A percentile compares a stretch with the other conserved stretches of the same genome.
phyloP scores from a whole-genome alignment of 2,888 invertebrate genomes.

The Andrena bucephala region DNA sequence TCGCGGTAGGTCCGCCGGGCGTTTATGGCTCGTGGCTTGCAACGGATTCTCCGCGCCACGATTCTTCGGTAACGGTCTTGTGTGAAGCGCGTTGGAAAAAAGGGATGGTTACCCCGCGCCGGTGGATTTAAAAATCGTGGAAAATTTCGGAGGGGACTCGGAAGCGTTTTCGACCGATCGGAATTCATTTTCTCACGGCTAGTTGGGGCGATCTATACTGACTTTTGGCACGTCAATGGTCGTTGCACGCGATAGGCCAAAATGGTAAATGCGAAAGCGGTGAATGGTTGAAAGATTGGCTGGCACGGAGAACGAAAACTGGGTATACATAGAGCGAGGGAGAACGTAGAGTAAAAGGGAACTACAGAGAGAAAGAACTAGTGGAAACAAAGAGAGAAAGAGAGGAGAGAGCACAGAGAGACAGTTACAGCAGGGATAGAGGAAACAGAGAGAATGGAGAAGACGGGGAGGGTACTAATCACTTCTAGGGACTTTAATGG shows the following conservation, averaged over 20 bases:
- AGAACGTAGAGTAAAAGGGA: too few relatives aligned
- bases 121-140: constrained; percentile 13
- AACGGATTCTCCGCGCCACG: not conserved
- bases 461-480: constrained; percentile 82
- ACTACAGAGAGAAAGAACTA: constrained; percentile 8
- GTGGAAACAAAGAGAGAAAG: constrained; percentile 43
- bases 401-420: constrained; percentile 56
- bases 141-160: not conserved
- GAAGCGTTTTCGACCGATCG: constrained; percentile 40
- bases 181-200: constrained; percentile 57
- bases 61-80: not conserved
- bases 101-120: not conserved
- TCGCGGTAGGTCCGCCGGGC: constrained; percentile 6
- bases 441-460: constrained; percentile 57
- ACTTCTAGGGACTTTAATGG: constrained; percentile 85
- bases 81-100: not conserved
- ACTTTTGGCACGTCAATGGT: not conserved
- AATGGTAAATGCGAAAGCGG: constrained; percentile 13
- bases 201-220: not conserved
- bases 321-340: too few relatives aligned
- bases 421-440: constrained; percentile 58
- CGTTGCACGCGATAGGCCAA: constrained; percentile 12
- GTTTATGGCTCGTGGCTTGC: constrained; percentile 12
- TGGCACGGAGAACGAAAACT: constrained; percentile 7
- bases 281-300: constrained; percentile 33